Evolutionary conservation across 1,140 invertebrate genomes (phyloP).

Genomic region (Drosophila bocqueti): DNA sequence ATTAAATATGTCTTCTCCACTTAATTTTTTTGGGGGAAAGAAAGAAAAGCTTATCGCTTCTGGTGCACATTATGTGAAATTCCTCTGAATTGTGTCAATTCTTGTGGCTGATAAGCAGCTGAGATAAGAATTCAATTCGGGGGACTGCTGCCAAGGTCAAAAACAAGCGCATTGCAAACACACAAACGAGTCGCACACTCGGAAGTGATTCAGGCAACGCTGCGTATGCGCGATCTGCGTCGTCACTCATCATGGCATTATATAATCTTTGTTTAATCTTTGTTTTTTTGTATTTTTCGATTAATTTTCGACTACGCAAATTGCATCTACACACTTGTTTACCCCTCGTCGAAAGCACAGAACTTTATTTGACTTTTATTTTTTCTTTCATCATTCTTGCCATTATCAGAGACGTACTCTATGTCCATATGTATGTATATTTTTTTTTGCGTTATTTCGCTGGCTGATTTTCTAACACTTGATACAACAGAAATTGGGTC

Average conservation of each 20-base stretch:
- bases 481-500: conserved; percentile 79
- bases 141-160: conserved; percentile 42
- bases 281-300: background rate
- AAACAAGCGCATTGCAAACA: conserved; percentile 30
- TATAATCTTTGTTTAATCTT: conserved; percentile 29
- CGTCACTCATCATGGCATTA: conserved; percentile 34
- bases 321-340: conserved; percentile 51
- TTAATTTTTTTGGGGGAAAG: background rate
- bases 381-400: conserved; percentile 3
- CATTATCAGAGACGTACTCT: conserved; percentile 8
- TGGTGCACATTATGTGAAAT: conserved; percentile 35
- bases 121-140: conserved; percentile 34
- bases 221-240: conserved; percentile 33
- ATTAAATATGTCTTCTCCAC: conserved; percentile 20
- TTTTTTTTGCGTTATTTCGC: conserved; percentile 23
- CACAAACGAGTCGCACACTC: conserved; percentile 9
- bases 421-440: background rate
- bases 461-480: conserved; percentile 61
- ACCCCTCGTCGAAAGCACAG: conserved; percentile 3
- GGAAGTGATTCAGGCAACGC: conserved; percentile 34
- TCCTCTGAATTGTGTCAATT: conserved; percentile 48
- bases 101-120: conserved; percentile 34
- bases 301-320: conserved; percentile 48
- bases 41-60: conserved; percentile 16
- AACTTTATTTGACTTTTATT: conserved; percentile 32